These are phyloP conservation scores for Plestiodon gilberti DNA, from an alignment of 2,113 vertebrate species.

Conservation along the genomic window DNA sequence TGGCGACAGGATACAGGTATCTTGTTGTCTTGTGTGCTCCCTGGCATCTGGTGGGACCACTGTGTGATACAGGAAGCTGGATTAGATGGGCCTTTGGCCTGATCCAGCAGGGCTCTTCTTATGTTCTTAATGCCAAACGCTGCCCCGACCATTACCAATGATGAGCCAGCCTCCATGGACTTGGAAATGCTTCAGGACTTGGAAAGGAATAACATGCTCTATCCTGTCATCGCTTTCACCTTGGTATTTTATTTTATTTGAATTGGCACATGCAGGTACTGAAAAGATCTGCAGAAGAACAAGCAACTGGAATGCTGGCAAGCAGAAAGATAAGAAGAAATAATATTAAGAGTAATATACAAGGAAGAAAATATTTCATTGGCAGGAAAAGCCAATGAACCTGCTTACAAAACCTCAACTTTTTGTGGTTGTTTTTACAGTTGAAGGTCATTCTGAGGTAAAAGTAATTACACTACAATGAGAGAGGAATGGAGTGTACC, in stretches of 20 bases:
- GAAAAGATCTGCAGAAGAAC: conserved; percentile 7
- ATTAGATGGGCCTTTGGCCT: no score
- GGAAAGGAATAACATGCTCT: background rate
- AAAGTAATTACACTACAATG: conserved; percentile 16
- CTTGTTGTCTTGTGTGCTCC: no score
- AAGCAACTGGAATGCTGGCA: background rate
- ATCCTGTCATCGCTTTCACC: background rate
- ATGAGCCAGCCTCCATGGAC: no score
- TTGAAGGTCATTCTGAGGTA: conserved; percentile 4
- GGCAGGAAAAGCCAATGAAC: background rate
- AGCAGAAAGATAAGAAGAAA: background rate
- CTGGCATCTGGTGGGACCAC: no score
- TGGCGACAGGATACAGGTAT: no score
- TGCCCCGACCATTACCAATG: no score
- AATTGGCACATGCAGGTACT: background rate
- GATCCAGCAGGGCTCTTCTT: no score
- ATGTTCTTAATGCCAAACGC: no score
- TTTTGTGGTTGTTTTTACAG: conserved; percentile 34
- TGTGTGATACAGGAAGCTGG: no score
- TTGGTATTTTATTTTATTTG: conserved; percentile 1
- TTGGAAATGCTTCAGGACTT: background rate
- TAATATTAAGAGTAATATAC: background rate
- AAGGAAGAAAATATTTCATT: background rate
- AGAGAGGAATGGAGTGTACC: conserved; percentile 15
- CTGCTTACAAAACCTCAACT: conserved; percentile 13